Base-by-base conservation (phyloP, 2,797 vertebrate genomes). In the Macropus fuliginosus region DNA sequence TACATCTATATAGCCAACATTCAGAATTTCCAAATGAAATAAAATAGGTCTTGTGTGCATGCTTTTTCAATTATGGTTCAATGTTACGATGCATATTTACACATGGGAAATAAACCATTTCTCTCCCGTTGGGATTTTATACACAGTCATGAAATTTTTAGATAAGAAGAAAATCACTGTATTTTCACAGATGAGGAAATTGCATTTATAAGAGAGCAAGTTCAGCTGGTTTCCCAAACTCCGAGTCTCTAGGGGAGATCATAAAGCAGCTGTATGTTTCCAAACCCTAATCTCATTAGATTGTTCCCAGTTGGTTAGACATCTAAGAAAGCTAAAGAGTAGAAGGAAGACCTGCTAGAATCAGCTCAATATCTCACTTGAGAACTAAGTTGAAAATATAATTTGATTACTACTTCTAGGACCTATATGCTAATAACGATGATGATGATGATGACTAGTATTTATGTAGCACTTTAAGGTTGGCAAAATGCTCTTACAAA, bases 261-360 rank as follows among this genome's bases (percentile, higher is more conserved):
- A 87, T 50, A 87, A 50, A 87, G 74, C 40, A 87, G 40, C 74
- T 87, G 21, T 50, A 87, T 87, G 24, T 87, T 87, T 87, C 74
- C 40, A 34, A 97, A 87, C 0, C 87, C 29, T 46, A 74, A 11
- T n/a, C 54, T 57, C 56, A 54, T 54, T 40, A 74, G 92, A 28
- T 27, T 54, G 21, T 34, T 93, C 92, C n/a, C 93, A 59, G 29
- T 93, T 90, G 50, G 18, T 54, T 66, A 66, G 31, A n/a, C 34
- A 92, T 92, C 59, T 94, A 74, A 96, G 62, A 52, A 93, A 8
- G 91, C n/a, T 9, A 28, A 93, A 57, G 56, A 94, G n/a, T 8
- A 54, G 40, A 91, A 55, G 10, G 14, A 29, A 91, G 56, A 66
- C 55, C 0, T 55, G 54, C 50, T 90, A 62, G 90, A 91, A 94